phyloP scores from a whole-genome alignment of 2,797 vertebrate genomes.

The Pangasius macronema region DNA sequence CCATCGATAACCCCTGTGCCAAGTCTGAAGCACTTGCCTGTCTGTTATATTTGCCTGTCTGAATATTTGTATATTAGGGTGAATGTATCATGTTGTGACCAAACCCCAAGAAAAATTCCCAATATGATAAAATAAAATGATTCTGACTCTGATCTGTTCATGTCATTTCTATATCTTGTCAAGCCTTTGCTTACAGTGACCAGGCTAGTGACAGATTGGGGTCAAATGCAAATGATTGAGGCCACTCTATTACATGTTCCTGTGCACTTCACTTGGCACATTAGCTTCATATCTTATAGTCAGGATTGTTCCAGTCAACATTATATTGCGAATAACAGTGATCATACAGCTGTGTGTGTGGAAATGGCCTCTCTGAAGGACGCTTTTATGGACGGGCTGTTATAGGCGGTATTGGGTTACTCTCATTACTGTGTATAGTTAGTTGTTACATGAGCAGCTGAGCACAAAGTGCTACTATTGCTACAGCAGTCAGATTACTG shows the following conservation, averaged over 20 bases:
- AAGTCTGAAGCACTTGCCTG: too few relatives aligned
- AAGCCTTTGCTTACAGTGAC: neutral
- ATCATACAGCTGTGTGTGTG: neutral
- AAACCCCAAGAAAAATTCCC: too few relatives aligned
- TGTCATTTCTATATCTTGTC: neutral
- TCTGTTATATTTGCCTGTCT: too few relatives aligned
- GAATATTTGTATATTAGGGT: too few relatives aligned
- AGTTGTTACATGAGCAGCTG: conserved; percentile 18
- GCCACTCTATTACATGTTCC: neutral
- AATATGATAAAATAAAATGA: too few relatives aligned
- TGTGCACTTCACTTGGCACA: neutral
- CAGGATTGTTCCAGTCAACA: neutral
- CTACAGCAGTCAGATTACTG: conserved; percentile 49
- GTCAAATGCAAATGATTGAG: neutral
- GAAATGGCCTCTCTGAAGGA: neutral
- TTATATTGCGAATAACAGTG: too few relatives aligned
- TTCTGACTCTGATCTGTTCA: neutral
- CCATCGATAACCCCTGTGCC: too few relatives aligned
- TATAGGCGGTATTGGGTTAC: neutral
- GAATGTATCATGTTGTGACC: too few relatives aligned
- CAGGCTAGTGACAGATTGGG: neutral
- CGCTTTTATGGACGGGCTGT: neutral
- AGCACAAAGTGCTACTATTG: conserved; percentile 29
- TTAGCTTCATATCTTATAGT: neutral
- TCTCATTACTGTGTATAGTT: neutral